Evolutionary conservation across 2,797 vertebrate species (phyloP), one percentile per base, ranked within the genome.

Genomic region (Alcedo atthis): DNA sequence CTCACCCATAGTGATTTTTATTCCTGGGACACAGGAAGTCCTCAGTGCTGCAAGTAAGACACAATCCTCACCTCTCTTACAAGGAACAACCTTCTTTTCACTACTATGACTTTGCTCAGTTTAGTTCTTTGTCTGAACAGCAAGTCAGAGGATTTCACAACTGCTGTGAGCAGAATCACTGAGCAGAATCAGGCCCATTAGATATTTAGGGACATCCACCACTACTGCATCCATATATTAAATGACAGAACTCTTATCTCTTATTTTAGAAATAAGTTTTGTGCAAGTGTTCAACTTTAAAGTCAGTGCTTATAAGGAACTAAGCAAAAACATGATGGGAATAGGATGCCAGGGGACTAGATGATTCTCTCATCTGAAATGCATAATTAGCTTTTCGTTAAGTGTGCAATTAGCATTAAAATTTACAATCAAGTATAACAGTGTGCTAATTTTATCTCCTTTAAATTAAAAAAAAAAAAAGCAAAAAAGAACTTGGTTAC

Each of bases 371-470:
- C 86, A 81, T 95, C 82, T 80, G 85, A 96, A 95, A 89, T 71
- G 85, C 80, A 48, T 92, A 84, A 96, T 95, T 92, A 94, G 84
- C 86, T 89, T 83, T 76, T 49, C 73, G 84, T 78, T 87, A 94
- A 95, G 92, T 90, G 73, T 69, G 95, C 92, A 96, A 96, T 96
- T 96, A 94, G 64, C 94, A 85, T 96, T 90, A 87, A 92, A 94
- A 94, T 85, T 94, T 92, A 88, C 88, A 84, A 91, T 91, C 83
- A 92, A 97, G 75, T 74, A 93, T 32, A 68, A 85, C 35, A 33
- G 69, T 48, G 53, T 88, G 95, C 92, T 94, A 94, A 94, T 89
- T 96, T 94, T 95, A 92, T 35, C 74, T 84, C 62, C 35, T 66
- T 64, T 57, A 93, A 92, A 73, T 69, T 28, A 40, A 69, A 54